phyloP scores from a whole-genome alignment of 2,113 vertebrate species.

The Poicephalus gulielmi region DNA sequence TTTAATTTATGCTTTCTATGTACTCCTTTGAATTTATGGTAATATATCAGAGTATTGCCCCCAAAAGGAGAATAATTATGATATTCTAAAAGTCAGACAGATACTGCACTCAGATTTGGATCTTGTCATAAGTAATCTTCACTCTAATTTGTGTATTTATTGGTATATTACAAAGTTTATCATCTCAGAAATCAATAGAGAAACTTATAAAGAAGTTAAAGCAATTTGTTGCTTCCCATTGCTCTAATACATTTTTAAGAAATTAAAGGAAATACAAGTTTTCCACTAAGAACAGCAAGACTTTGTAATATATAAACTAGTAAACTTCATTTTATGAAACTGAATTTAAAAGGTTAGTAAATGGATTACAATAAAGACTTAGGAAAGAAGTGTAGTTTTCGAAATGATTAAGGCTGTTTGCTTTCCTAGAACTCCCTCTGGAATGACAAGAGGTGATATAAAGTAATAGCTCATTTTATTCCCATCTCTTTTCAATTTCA shows the following conservation, averaged over 20 bases:
- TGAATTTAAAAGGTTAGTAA: not conserved
- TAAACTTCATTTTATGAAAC: not conserved
- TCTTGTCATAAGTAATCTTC: not conserved
- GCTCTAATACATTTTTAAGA: not conserved
- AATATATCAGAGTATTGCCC: not conserved
- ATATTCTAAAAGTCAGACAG: constrained; percentile 5
- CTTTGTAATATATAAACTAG: not conserved
- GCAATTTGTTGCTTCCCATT: not conserved
- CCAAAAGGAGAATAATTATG: not conserved
- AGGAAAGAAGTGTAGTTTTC: not conserved
- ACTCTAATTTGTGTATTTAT: constrained; percentile 40
- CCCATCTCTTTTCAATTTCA: not conserved
- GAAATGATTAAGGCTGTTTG: not conserved
- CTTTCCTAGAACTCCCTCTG: not conserved
- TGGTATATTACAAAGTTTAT: constrained; percentile 20
- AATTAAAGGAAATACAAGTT: not conserved
- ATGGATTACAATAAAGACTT: not conserved
- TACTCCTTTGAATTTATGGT: not conserved
- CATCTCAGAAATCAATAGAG: constrained; percentile 26
- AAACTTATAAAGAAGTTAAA: constrained; percentile 5
- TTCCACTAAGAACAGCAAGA: not conserved
- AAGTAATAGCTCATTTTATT: not conserved
- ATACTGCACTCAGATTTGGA: not conserved
- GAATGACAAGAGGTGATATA: not conserved
- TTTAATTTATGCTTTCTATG: not conserved